Evolutionary conservation across 2,888 invertebrate species (phyloP), one percentile per base, ranked within the genome.

Genomic region (Eulithis testata): DNA sequence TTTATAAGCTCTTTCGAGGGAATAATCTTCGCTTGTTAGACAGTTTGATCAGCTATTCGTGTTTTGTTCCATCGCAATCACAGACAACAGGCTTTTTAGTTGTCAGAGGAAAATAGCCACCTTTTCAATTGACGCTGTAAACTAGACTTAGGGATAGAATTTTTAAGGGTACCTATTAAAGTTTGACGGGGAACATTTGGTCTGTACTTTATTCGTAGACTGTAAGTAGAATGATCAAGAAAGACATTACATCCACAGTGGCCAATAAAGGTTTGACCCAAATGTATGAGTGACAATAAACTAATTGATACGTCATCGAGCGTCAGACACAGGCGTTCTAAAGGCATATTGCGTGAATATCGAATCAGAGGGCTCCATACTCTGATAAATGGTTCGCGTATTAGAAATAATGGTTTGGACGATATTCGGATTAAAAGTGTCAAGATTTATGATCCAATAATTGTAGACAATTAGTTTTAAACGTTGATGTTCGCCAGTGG

Each of bases 1-100:
- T 77, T 75, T 72, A 70, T 71, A 70, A 67, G 59, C 61, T 62
- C 43, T 60, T 60, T 37, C 56, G 36, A 55, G 59, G 62, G 58
- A 68, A 68, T 65, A 64, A 66, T 68, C 64, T 65, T 58, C 43
- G 53, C 60, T 66, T 69, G 63, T 69, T 63, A 56, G 65, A 61
- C 59, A 56, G 59, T 66, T 60, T 67, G 63, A 56, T 59, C 59
- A 55, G 58, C 21, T 12, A 65, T 56, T 65, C 49, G 4, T 55
- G 50, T 63, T 61, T 45, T 58, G 43, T 53, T 65, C 21, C 14
- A 21, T 21, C 21, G 11, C 37, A 14, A 37, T 52, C 4, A 52
- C 27, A 57, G 36, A 49, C 49, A n/a, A 49, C 49, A 43, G 31
- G 43, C 1, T 50, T 14, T 43, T 11, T 31, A 50, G 54, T 37